Percentiles rank a stretch among this genome's conserved stretches.
phyloP scores from a whole-genome alignment of 2,888 invertebrate species.

The Branchellion lobata region DNA sequence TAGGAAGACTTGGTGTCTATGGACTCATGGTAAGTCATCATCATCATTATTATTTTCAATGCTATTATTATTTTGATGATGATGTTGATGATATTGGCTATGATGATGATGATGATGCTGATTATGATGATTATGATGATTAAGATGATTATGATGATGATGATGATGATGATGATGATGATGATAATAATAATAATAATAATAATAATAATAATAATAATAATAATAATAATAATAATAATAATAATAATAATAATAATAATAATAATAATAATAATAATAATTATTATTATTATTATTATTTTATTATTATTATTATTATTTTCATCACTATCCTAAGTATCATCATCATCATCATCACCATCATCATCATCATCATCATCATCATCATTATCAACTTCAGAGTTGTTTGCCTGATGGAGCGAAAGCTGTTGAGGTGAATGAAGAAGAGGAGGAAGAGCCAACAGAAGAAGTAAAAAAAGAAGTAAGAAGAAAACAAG shows the following conservation, averaged over 20 bases:
- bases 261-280: no score
- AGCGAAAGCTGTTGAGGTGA: background rate
- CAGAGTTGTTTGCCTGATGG: background rate
- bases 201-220: no score
- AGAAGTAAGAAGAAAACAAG: no score
- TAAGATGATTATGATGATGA: background rate
- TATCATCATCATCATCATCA: background rate
- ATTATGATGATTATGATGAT: background rate
- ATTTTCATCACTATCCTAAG: background rate
- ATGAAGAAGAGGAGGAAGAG: conserved; percentile 4
- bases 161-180: no score
- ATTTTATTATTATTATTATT: background rate
- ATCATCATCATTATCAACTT: background rate
- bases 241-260: no score
- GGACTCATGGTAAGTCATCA: conserved; percentile 55
- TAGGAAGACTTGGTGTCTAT: conserved; percentile 65
- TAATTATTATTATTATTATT: background rate
- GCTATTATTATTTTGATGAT: no score
- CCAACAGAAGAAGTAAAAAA: no score
- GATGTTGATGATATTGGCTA: no score
- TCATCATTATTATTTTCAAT: no score
- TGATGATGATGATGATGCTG: no score
- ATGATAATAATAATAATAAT: no score
- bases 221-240: no score
- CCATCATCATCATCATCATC: background rate